Conservation (phyloP, 2,888 invertebrate species). For the Phasia obesa region DNA sequence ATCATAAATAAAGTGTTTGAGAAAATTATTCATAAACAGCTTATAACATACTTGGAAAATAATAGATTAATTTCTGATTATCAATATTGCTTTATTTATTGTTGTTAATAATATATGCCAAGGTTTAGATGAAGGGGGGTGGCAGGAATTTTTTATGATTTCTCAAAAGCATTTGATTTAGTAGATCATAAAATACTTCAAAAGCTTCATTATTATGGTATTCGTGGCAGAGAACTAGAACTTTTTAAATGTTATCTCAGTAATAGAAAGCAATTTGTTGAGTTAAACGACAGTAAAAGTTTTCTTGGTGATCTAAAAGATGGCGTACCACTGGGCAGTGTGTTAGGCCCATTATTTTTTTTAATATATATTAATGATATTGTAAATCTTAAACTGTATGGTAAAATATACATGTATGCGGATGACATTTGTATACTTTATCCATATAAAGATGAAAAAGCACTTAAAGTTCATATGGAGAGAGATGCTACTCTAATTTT, state of each 20-base stretch:
- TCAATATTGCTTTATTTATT: not conserved
- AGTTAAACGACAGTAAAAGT: no score
- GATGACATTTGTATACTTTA: conserved; percentile 8
- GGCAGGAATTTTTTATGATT: not conserved
- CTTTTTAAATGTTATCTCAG: no score
- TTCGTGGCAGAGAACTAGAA: not conserved
- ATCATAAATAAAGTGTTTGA: not conserved
- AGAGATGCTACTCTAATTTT: not conserved
- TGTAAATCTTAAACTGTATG: not conserved
- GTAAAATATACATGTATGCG: conserved; percentile 1
- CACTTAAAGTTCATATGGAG: not conserved
- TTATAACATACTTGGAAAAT: conserved; percentile 9
- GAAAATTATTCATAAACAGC: conserved; percentile 1
- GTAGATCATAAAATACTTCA: not conserved
- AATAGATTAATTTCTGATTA: not conserved
- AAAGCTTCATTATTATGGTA: not conserved
- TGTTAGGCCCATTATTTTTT: not conserved
- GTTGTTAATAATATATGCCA: not conserved
- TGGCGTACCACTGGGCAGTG: no score
- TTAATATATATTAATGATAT: not conserved
- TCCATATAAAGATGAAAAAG: not conserved
- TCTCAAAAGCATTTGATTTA: not conserved
- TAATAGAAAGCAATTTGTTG: no score
- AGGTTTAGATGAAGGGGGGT: not conserved
- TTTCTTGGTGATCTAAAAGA: no score